Evolutionary conservation across 2,797 vertebrate species (phyloP).

Genomic region (Denticeps clupeoides): DNA sequence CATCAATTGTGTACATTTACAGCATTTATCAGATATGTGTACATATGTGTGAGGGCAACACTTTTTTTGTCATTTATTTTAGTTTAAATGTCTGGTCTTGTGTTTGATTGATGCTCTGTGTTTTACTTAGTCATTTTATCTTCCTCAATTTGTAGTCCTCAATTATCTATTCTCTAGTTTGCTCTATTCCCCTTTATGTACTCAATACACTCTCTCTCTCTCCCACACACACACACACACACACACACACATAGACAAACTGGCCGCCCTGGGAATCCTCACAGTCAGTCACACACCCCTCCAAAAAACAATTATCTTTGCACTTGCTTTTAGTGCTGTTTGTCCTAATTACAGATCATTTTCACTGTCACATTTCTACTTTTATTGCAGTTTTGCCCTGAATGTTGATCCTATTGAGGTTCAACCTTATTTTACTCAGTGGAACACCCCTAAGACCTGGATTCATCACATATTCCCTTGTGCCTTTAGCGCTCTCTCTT

Average conservation of each 20-base stretch:
- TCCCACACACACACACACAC: slow-evolving; percentile 11
- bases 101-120: slow-evolving; percentile 36
- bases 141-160: background rate
- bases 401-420: slow-evolving; percentile 50
- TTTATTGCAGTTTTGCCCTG: slow-evolving; percentile 46
- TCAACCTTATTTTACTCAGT: slow-evolving; percentile 45
- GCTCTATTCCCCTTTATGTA: slow-evolving; percentile 12
- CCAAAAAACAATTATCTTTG: slow-evolving; percentile 49
- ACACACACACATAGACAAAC: slow-evolving; percentile 27
- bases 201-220: slow-evolving; percentile 14
- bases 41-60: slow-evolving; percentile 34
- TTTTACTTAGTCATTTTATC: slow-evolving; percentile 6
- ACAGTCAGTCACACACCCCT: slow-evolving; percentile 46
- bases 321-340: slow-evolving; percentile 63
- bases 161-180: slow-evolving; percentile 7
- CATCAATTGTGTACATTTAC: slow-evolving; percentile 34
- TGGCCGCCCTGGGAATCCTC: slow-evolving; percentile 48
- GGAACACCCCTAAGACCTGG: slow-evolving; percentile 47
- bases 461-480: slow-evolving; percentile 42
- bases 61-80: slow-evolving; percentile 42
- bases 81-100: slow-evolving; percentile 33
- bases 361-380: slow-evolving; percentile 37
- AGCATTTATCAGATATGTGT: too few species aligned
- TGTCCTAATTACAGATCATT: slow-evolving; percentile 55
- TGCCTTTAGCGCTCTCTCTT: slow-evolving; percentile 9